A percentile compares a stretch with the other conserved stretches of the same genome.
These are phyloP conservation scores for Triplophysa bombifrons DNA, from an alignment of 2,797 vertebrate genomes.

Conservation along the genomic window DNA sequence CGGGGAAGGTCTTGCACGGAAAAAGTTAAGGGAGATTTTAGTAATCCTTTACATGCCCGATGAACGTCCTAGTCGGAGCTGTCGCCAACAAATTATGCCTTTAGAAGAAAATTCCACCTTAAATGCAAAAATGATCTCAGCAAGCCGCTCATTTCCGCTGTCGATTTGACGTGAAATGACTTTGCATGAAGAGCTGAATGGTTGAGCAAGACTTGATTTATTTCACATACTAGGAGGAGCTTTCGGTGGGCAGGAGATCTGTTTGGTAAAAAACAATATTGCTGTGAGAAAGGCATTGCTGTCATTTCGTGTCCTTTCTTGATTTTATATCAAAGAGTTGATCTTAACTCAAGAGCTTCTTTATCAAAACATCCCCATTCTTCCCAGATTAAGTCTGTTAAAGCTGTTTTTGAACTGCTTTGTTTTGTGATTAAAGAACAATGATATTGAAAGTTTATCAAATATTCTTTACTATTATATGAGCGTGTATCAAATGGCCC, in stretches of 20 bases:
- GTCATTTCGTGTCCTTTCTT: neutral
- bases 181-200: neutral
- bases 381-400: neutral
- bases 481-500: no score
- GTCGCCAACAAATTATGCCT: neutral
- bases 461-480: no score
- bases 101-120: neutral
- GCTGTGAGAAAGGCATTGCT: neutral
- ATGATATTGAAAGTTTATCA: no score
- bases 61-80: neutral
- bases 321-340: neutral
- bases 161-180: neutral
- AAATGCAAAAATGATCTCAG: neutral
- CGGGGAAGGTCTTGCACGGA: neutral
- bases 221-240: constrained; percentile 21
- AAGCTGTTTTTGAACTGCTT: neutral
- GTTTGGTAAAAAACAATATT: neutral
- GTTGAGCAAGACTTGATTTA: constrained; percentile 6
- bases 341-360: neutral
- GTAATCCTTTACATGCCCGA: neutral
- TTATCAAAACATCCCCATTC: neutral
- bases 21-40: neutral
- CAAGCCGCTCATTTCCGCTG: neutral
- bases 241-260: neutral
- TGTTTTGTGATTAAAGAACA: no score